Evolutionary conservation across 2,888 invertebrate species (phyloP), one percentile per base, ranked within the genome.

Genomic region (Uropetala carovei): DNA sequence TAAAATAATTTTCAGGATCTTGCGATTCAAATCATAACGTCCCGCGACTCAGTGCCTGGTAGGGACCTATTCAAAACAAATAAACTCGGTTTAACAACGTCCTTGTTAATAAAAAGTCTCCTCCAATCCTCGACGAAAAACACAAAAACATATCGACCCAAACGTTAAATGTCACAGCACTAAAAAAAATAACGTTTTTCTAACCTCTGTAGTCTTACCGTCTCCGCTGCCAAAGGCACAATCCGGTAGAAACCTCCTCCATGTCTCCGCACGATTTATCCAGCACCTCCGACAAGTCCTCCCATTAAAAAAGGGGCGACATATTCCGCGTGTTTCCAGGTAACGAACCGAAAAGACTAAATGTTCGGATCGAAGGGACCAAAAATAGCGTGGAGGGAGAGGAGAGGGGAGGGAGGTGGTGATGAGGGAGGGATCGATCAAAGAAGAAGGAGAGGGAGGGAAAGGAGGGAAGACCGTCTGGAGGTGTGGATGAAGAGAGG

Each of bases 201-300:
- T n/a, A n/a, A n/a, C n/a, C 43, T 43, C 43, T 43, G 3, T n/a
- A 3, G 30, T 64, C 89, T 89, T 64, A 89, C 89, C 89, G 89
- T 64, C 89, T 89, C 68, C 89, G 30, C 89, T 89, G 89, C 89
- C 89, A 89, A 30, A 89, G 89, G n/a, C 64, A 30, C 89, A 89
- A n/a, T 18, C 43, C 64, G 43, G 27, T 16, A 4, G 89, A 64
- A 60, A 64, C n/a, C 30, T 64, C 89, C 56, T 75, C 56, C 89
- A n/a, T 43, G 64, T 56, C 83, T 13, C 56, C 83, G 27, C 30
- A 30, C 89, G 30, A 27, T 75, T 43, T 57, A 57, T 56, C 30
- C 43, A 68, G 18, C 11, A 30, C 89, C 89, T 16, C 43, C 85
- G 89, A 18, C 18, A 30, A 75, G 43, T 43, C 43, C 43, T 43